A percentile compares a stretch with the other conserved stretches of the same genome.
Evolutionary conservation across 2,888 invertebrate genomes (phyloP).

Genomic region (Pseudoips prasinana): DNA sequence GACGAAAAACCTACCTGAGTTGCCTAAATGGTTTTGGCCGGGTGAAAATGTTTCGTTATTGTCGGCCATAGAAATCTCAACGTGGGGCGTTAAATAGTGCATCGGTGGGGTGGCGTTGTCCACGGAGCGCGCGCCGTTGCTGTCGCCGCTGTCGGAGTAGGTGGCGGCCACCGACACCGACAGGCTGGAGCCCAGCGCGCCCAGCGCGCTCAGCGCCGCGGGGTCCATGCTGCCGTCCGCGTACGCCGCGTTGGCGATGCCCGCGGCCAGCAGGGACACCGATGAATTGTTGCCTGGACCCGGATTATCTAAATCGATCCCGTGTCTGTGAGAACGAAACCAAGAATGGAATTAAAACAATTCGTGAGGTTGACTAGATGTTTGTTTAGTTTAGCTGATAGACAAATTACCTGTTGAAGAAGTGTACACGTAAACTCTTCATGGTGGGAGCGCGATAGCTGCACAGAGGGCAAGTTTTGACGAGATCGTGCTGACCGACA

Average conservation of each 20-base stretch:
- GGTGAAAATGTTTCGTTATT: conserved; percentile 87
- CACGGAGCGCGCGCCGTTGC: conserved; percentile 89
- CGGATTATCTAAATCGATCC: conserved; percentile 94
- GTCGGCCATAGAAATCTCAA: conserved; percentile 94
- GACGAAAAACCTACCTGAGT: too few species aligned
- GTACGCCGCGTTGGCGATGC: conserved; percentile 82
- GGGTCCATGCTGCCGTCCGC: conserved; percentile 80
- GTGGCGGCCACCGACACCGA: conserved; percentile 87
- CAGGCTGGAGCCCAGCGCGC: conserved; percentile 83
- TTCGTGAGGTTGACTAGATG: too few species aligned
- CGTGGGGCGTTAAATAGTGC: conserved; percentile 95
- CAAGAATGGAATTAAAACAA: conserved; percentile 24
- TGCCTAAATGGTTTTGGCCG: conserved; percentile 70
- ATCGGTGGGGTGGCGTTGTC: conserved; percentile 94
- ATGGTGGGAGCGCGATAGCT: conserved; percentile 94
- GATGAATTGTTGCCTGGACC: conserved; percentile 89
- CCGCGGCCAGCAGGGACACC: conserved; percentile 87
- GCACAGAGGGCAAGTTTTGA: conserved; percentile 94
- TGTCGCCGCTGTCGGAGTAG: conserved; percentile 92
- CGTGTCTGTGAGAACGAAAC: conserved; percentile 91
- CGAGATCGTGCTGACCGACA: conserved; percentile 94
- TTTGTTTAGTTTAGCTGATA: too few species aligned
- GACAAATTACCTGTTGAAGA: conserved; percentile 90
- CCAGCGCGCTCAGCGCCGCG: conserved; percentile 75
- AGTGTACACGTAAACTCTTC: conserved; percentile 94